Evolutionary conservation across 2,113 vertebrate species (phyloP).

Genomic region (Phaethornis superciliosus): DNA sequence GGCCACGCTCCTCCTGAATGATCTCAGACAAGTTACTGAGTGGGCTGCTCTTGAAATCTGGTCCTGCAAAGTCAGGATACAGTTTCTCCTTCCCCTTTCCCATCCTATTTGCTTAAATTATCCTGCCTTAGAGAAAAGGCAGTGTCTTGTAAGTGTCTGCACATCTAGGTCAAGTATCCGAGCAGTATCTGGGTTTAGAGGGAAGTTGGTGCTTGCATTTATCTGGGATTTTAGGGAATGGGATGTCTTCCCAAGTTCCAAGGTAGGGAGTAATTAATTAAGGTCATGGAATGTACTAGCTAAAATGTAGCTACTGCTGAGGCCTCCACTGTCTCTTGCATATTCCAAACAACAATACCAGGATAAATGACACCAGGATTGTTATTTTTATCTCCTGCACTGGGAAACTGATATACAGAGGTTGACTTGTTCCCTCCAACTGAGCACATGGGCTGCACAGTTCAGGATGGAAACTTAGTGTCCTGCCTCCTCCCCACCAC

Average conservation of each 20-base stretch:
- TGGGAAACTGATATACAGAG: neutral
- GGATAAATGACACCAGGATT: neutral
- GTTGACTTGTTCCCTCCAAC: neutral
- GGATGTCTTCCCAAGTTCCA: neutral
- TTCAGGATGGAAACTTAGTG: neutral
- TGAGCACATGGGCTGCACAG: neutral
- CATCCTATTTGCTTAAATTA: neutral
- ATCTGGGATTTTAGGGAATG: neutral
- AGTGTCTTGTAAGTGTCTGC: rapidly evolving
- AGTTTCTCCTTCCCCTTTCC: neutral
- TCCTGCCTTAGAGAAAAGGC: neutral
- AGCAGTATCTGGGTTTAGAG: neutral
- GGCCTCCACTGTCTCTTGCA: neutral
- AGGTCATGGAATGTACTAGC: neutral
- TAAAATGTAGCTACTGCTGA: neutral
- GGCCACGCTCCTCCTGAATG: neutral
- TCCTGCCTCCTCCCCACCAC: neutral
- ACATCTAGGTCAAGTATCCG: neutral
- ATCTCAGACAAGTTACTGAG: neutral
- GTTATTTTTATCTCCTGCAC: neutral
- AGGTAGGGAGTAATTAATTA: neutral
- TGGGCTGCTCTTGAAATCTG: neutral
- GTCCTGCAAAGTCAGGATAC: neutral
- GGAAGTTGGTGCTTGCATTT: neutral
- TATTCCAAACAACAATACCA: neutral